phyloP scores from a whole-genome alignment of 2,113 vertebrate species.

The Mastomys coucha region DNA sequence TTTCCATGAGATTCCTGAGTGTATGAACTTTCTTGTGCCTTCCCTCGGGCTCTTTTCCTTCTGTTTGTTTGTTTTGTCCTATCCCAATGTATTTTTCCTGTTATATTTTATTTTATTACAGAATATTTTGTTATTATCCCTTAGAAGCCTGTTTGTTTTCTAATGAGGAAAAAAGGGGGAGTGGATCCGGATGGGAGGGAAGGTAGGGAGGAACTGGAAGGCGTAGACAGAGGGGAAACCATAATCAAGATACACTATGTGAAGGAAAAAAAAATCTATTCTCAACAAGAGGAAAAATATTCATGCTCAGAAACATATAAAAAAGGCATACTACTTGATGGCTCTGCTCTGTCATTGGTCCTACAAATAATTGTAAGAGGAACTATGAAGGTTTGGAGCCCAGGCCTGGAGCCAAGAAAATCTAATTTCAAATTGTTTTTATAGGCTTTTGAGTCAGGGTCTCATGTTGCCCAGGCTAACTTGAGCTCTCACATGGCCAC shows the following conservation, averaged over 20 bases:
- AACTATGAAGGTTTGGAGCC: not conserved
- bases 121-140: not conserved
- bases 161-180: not conserved
- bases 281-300: not conserved
- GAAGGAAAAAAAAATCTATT: not conserved
- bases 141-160: not conserved
- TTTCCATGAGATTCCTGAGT: not conserved
- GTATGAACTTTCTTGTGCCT: not conserved
- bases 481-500: not conserved
- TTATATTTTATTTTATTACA: not conserved
- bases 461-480: not conserved
- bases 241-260: not conserved
- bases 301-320: constrained; percentile 37
- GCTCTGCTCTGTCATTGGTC: constrained; percentile 2
- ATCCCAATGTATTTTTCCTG: not conserved
- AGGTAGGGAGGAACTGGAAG: not conserved
- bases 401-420: not conserved
- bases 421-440: not conserved
- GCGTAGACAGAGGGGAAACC: not conserved
- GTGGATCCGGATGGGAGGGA: not conserved
- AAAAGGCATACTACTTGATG: not conserved
- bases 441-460: not conserved
- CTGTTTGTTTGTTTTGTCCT: not conserved
- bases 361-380: not conserved
- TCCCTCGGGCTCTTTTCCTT: not conserved